Evolutionary conservation across 2,797 vertebrate genomes (phyloP), one percentile per base, ranked within the genome.

Genomic region (Anguilla pacifica): DNA sequence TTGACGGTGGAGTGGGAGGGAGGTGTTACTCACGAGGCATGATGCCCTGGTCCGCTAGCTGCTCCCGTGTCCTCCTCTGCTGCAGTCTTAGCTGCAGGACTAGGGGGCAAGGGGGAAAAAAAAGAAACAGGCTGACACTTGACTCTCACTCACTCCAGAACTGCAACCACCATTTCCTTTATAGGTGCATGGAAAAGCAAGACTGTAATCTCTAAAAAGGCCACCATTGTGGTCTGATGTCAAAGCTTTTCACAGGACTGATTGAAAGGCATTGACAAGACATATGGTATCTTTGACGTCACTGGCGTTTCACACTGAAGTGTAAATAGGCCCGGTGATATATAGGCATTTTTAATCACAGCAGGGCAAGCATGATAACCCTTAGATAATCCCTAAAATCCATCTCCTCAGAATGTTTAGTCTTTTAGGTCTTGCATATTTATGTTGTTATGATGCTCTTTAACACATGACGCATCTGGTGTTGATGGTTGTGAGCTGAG

Each of bases 51-150:
- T 97, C 97, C 95, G 97, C 97, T 94, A 98, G 96, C 94, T 98
- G 97, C 93, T 99, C 98, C 93, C 98, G 96, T 90, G 97, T 98
- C 95, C 97, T 97, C 93, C 97, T 97, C 96, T 99, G 98, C 94
- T 99, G 98, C 94, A 99, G 98, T 94, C 98, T 97, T 92, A 99
- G 96, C 97, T 99, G 98, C 92, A 99, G 96, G 95, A 99, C 98
- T 99, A 94, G 88, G 92, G 94, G 92, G 94, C 90, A 92, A 85
- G 84, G 82, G 89, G 89, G 87, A 79, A 86, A 90, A 86, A 90
- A 89, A 90, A 88, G 90, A 92, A 92, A 85, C 88, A 93, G 88
- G 88, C 92, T 93, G 89, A 94, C 89, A 91, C 90, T 77, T 77
- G 35, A 77, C 74, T 77, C 87, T 91, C 59, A 89, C 88, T 86